Evolutionary conservation across 2,113 vertebrate genomes (phyloP), one percentile per base, ranked within the genome.

Genomic region (Tamias sibiricus): DNA sequence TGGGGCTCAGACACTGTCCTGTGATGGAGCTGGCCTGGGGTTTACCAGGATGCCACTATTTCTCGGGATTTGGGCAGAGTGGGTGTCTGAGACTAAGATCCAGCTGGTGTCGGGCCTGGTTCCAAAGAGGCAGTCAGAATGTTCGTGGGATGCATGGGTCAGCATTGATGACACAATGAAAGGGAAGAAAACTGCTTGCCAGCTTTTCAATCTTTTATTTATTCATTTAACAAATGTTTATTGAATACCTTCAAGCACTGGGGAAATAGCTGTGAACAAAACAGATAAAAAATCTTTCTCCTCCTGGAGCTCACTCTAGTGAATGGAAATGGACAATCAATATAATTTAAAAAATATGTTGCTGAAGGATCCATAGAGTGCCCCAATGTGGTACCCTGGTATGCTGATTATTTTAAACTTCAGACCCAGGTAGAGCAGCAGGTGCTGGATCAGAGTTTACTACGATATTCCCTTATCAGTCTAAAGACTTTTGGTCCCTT

Each of bases 21-120:
- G 4, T 35, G 6, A 1, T 28, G 6, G 4, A 57, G 83, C 52
- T 24, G 12, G 16, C 71, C 62, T n/a, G 0, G 30, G 40, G 19
- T 8, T 20, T 32, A 9, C 0, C 0, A 71, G 44, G 40, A 69
- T 19, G 54, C 32, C 22, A 62, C 59, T n/a, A 64, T 52, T 71
- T 42, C 47, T 89, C 0, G 40, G 14, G 13, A 0, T n/a, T 35
- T 2, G 1, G 20, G 10, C 30, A 76, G 28, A 47, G 35, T 1
- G 2, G 40, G 47, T 62, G 5, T 40, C 72, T 37, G 54, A 52
- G 22, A 30, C n/a, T 7, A 47, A 74, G 77, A 49, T 35, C 11
- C 12, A 35, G 17, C 8, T 1, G 10, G 24, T 19, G 4, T 44
- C 69, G 7, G 4, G 28, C 40, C 71, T 13, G 66, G 37, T 10